Base-by-base conservation (phyloP, 30 jellyfish, hydroid and myxozoan species). In the Turritopsis dohrnii region DNA sequence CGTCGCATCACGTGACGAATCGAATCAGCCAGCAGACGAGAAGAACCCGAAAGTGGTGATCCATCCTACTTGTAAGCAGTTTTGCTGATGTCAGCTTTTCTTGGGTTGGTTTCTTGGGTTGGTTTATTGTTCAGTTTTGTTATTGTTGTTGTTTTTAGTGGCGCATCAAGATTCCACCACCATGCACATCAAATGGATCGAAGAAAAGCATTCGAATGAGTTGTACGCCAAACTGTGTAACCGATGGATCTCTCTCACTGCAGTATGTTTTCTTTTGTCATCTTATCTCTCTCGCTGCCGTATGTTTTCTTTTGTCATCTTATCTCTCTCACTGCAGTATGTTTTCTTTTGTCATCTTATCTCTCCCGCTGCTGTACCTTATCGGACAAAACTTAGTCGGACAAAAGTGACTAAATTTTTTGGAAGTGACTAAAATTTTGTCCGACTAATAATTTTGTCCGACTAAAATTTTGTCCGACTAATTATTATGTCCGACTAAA, bases 221-320 rank as follows among this genome's bases (percentile, higher is more conserved):
- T 30, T 90, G 66, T 90, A 86, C 72, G 94, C 88, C 21, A 86
- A 84, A 30, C 65, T 90, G 20, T 90, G 97, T 81, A 90, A 90
- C 28, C 86, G 96, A 53, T 90, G 97, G 97, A 86, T 90, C 0
- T 90, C 97, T 13, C 60, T 90, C 28, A 21, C 80, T 20, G 86
- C 95, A 54, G 97, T 90, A 83, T 28, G 96, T 52, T 65, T 19
- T 52, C 0, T 76, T 28, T 7, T 29, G 65, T 26, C 26, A 23
- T 29, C 22, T 13, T 41, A 13, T 41, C 13, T 41, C 13, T 41
- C 60, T 41, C 13, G 60, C n/a, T n/a, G n/a, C n/a, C n/a, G n/a
- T n/a, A n/a, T n/a, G n/a, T n/a, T n/a, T n/a, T n/a, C n/a, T n/a
- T n/a, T n/a, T n/a, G n/a, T n/a, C n/a, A n/a, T n/a, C n/a, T n/a